Evolutionary conservation across 2,113 vertebrate species (phyloP).

Genomic region (Plecturocebus donacophilus): DNA sequence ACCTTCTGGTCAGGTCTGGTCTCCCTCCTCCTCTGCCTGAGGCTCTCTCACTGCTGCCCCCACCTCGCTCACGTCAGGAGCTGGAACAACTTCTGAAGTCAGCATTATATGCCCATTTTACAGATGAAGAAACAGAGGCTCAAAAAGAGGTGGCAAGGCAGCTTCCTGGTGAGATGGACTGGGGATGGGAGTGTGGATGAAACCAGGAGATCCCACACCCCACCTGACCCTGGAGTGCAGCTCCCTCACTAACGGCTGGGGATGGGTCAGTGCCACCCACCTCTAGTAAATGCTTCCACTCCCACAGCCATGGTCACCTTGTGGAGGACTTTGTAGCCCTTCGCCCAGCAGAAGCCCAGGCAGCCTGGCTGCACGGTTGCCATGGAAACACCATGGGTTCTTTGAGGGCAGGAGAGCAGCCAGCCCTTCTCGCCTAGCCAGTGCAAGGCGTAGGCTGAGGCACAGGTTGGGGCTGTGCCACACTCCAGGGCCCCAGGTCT

Average conservation of each 20-base stretch:
- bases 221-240: no score
- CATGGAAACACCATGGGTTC: slow-evolving; percentile 3
- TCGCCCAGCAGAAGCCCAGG: neutral
- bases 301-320: neutral
- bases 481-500: neutral
- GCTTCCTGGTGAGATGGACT: neutral
- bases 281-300: neutral
- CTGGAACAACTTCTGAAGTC: neutral
- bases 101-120: neutral
- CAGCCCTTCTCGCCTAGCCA: neutral
- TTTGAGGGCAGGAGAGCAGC: neutral
- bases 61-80: neutral
- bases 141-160: neutral
- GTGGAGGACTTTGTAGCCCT: neutral
- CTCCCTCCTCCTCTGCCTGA: neutral
- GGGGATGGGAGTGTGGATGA: neutral
- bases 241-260: neutral
- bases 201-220: neutral
- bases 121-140: neutral
- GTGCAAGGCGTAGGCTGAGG: neutral
- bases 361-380: neutral
- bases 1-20: neutral
- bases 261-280: neutral
- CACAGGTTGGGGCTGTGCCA: neutral
- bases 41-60: neutral